These are phyloP conservation scores for Poecilia latipinna DNA, from an alignment of 2,113 vertebrate genomes.

Conservation along the genomic window DNA sequence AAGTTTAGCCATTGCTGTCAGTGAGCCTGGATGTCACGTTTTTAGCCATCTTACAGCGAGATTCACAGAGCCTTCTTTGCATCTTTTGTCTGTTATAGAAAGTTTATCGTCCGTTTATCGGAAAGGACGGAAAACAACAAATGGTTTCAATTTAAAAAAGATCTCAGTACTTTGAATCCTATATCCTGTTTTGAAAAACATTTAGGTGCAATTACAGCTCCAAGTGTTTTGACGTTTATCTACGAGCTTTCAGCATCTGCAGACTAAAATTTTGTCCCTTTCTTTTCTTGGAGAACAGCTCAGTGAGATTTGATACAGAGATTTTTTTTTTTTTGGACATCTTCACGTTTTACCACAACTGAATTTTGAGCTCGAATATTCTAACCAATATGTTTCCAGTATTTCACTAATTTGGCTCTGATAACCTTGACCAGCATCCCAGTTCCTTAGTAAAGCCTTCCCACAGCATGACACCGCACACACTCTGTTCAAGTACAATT, in stretches of 20 bases:
- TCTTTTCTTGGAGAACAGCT: not conserved
- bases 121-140: not conserved
- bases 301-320: not conserved
- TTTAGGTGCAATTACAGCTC: too few relatives aligned
- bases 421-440: too few relatives aligned
- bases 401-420: not conserved
- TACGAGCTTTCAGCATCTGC: not conserved
- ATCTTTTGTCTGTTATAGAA: not conserved
- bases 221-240: too few relatives aligned
- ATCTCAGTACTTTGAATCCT: too few relatives aligned
- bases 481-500: not conserved
- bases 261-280: not conserved
- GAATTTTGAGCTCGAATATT: not conserved
- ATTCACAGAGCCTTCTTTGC: not conserved
- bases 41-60: not conserved
- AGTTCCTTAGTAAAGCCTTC: not conserved
- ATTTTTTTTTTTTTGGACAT: not conserved
- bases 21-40: conserved; percentile 29
- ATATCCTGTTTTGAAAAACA: too few relatives aligned
- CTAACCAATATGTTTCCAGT: not conserved
- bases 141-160: not conserved
- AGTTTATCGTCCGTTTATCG: not conserved
- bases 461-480: not conserved
- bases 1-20: conserved; percentile 23
- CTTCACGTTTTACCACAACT: not conserved